Evolutionary conservation across 2,888 invertebrate species (phyloP).

Genomic region (Drosophila vallismaia): DNA sequence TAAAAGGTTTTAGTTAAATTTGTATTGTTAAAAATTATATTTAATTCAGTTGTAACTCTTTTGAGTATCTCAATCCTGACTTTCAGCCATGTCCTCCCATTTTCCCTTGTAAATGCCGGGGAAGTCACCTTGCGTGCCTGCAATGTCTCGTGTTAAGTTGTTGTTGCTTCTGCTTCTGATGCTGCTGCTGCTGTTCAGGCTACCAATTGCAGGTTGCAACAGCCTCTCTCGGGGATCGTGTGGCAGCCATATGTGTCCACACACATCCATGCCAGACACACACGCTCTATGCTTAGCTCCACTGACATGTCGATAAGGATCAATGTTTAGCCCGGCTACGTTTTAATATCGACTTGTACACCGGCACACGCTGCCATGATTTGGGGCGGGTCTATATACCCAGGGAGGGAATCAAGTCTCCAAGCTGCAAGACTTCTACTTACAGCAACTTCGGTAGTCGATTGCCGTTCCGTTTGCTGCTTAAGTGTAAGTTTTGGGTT

Average conservation of each 20-base stretch:
- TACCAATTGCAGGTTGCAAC: slow-evolving; percentile 58
- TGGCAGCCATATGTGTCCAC: slow-evolving; percentile 15
- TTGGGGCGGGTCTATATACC: slow-evolving; percentile 62
- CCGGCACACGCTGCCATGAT: slow-evolving; percentile 60
- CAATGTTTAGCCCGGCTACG: slow-evolving; percentile 76
- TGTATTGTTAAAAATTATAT: not conserved
- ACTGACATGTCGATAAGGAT: slow-evolving; percentile 79
- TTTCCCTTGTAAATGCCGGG: not conserved
- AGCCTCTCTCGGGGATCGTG: slow-evolving; percentile 7
- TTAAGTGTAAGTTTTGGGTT: slow-evolving; percentile 8
- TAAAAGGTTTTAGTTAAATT: not conserved
- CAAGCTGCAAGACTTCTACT: slow-evolving; percentile 1
- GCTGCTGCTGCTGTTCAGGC: slow-evolving; percentile 62
- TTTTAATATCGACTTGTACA: slow-evolving; percentile 61
- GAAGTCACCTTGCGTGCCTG: slow-evolving; percentile 32
- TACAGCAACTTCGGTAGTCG: slow-evolving; percentile 25
- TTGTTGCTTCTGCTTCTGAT: slow-evolving; percentile 46
- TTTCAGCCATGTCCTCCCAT: not conserved
- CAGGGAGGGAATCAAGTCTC: not conserved
- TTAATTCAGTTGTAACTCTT: slow-evolving; percentile 1
- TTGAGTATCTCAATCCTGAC: too few relatives aligned
- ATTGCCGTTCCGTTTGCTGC: slow-evolving; percentile 18
- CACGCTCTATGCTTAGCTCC: slow-evolving; percentile 14
- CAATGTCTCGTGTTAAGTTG: slow-evolving; percentile 67
- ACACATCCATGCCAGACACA: slow-evolving; percentile 7